Conservation (phyloP, 2,113 vertebrate genomes). For the Thymallus thymallus region DNA sequence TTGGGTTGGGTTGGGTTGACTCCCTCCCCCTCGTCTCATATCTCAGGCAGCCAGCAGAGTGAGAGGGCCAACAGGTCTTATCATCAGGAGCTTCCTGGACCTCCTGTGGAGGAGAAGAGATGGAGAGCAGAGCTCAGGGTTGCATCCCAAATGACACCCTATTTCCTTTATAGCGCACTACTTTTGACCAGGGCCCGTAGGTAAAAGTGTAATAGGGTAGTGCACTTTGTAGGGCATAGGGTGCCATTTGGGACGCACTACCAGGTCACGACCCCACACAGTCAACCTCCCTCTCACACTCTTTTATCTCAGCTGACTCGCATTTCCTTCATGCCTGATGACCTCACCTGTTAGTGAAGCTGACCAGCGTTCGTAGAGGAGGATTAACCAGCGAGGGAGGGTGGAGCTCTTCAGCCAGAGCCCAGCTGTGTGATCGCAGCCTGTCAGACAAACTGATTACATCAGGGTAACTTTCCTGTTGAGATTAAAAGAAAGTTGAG, state of each 20-base stretch:
- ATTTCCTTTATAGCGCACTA: no score
- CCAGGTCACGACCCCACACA: slow-evolving; percentile 22
- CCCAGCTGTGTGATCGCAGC: slow-evolving; percentile 9
- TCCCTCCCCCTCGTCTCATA: background rate
- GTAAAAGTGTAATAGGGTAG: no score
- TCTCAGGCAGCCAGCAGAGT: slow-evolving; percentile 14
- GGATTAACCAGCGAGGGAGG: slow-evolving; percentile 28
- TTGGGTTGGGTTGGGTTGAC: background rate
- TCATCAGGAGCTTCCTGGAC: slow-evolving; percentile 19
- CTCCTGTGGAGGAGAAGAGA: slow-evolving; percentile 19
- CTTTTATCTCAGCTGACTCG: slow-evolving; percentile 42
- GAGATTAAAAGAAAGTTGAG: slow-evolving; percentile 25
- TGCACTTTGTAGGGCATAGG: no score
- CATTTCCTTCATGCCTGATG: slow-evolving; percentile 34
- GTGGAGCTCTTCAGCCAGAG: slow-evolving; percentile 10
- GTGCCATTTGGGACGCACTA: background rate
- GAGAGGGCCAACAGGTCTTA: slow-evolving; percentile 32
- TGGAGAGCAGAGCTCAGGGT: background rate
- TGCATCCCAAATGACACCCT: no score
- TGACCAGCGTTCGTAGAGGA: slow-evolving; percentile 33
- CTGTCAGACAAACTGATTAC: slow-evolving; percentile 9
- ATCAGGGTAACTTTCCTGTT: slow-evolving; percentile 27
- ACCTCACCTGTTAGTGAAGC: slow-evolving; percentile 36
- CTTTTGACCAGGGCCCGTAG: no score
- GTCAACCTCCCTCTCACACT: slow-evolving; percentile 4